phyloP scores from a whole-genome alignment of 2,888 invertebrate genomes.

The Lasioglossum calceatum region DNA sequence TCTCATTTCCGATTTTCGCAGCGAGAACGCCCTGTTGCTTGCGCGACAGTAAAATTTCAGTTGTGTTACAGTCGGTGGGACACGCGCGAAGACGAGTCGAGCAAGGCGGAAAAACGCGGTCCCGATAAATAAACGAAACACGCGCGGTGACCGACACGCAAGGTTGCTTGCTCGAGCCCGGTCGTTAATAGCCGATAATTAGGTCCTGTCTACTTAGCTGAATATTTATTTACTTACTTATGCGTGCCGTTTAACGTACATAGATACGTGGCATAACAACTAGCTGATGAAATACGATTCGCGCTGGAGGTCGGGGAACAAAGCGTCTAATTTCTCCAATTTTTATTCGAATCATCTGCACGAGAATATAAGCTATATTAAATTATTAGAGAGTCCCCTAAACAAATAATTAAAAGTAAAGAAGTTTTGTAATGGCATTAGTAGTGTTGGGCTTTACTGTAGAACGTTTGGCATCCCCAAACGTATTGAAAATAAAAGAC shows the following conservation, averaged over 20 bases:
- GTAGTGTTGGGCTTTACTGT: no score
- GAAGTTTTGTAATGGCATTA: no score
- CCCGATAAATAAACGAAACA: conserved; percentile 40
- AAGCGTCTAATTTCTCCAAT: neutral
- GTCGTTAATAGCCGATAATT: conserved; percentile 44
- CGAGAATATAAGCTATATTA: no score
- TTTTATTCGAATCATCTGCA: no score
- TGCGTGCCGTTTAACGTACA: neutral
- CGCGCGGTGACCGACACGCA: conserved; percentile 29
- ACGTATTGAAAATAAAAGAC: no score
- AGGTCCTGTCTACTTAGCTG: conserved; percentile 30
- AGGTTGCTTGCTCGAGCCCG: conserved; percentile 50
- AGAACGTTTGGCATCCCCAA: no score
- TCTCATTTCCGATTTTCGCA: neutral
- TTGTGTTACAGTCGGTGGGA: neutral
- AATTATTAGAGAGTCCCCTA: no score
- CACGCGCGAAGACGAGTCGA: neutral
- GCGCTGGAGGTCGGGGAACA: neutral
- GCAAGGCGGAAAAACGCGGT: neutral
- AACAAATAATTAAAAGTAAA: no score
- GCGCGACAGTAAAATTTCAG: conserved; percentile 22
- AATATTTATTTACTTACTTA: conserved; percentile 51
- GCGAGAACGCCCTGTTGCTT: neutral
- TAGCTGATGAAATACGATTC: neutral
- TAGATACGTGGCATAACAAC: neutral